Percentiles rank a stretch among this genome's conserved stretches.
phyloP scores from a whole-genome alignment of 2,888 invertebrate species.

The Osedax frankpressi region DNA sequence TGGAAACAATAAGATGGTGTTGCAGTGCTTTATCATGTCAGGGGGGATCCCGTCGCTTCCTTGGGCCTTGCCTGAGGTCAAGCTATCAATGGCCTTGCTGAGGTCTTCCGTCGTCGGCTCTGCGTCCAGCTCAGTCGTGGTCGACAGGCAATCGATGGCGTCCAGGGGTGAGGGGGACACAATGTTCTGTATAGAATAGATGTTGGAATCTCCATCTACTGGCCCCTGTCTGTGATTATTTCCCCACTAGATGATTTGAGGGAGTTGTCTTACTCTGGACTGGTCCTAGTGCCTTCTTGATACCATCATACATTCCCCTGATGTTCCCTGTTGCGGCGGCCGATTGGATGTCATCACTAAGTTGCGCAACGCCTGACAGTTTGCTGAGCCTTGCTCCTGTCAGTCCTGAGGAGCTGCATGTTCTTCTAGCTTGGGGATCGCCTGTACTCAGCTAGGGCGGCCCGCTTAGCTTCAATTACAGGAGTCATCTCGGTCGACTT shows the following conservation, averaged over 20 bases:
- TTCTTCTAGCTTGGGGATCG: background rate
- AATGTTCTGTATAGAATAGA: background rate
- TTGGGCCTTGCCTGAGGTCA: slow-evolving; percentile 13
- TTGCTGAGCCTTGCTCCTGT: background rate
- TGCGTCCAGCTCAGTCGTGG: slow-evolving; percentile 18
- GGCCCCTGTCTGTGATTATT: slow-evolving; percentile 11
- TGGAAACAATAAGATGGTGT: background rate
- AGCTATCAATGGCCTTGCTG: slow-evolving; percentile 15
- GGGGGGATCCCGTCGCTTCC: slow-evolving; percentile 20
- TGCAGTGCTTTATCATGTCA: slow-evolving; percentile 17
- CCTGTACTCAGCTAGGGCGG: background rate
- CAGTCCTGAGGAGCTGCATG: too few species aligned
- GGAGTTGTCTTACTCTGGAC: slow-evolving; percentile 14
- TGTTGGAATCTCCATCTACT: slow-evolving; percentile 12
- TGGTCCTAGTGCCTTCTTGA: slow-evolving; percentile 21
- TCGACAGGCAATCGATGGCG: slow-evolving; percentile 12
- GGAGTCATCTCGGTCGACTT: background rate
- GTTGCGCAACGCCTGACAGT: slow-evolving; percentile 9
- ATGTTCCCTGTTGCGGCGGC: slow-evolving; percentile 17
- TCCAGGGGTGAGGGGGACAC: background rate
- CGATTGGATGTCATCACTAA: background rate
- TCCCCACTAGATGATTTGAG: slow-evolving; percentile 8
- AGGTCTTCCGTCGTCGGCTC: slow-evolving; percentile 15
- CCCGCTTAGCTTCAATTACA: background rate
- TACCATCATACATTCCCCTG: slow-evolving; percentile 20